Conservation (phyloP, 2,113 vertebrate species). For the Eurypyga helias region DNA sequence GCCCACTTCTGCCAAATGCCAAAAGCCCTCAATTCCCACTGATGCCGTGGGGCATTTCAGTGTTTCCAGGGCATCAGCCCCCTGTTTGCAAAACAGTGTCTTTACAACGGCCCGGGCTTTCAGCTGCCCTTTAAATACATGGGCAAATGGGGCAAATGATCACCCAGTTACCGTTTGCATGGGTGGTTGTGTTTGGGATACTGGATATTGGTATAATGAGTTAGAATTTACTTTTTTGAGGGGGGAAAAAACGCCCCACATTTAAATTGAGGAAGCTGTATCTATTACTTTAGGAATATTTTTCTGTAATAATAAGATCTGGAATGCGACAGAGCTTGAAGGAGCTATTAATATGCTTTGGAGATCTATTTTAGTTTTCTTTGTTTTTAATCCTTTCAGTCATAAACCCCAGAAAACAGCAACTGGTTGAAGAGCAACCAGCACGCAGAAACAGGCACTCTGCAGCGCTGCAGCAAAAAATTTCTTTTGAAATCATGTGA, state of each 20-base stretch:
- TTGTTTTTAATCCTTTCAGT: constrained; percentile 49
- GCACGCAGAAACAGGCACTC: not conserved
- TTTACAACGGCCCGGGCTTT: not conserved
- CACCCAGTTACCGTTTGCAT: not conserved
- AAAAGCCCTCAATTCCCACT: not conserved
- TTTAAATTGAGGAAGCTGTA: not conserved
- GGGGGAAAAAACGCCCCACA: not conserved
- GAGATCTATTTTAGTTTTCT: constrained; percentile 11
- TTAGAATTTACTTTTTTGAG: not conserved
- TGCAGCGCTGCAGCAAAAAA: not conserved
- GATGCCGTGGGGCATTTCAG: not conserved
- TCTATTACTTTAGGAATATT: not conserved
- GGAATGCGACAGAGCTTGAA: not conserved
- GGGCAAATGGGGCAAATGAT: not conserved
- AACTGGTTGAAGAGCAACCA: not conserved
- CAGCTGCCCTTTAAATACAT: not conserved
- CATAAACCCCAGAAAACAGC: constrained; percentile 26
- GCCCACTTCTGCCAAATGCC: not conserved
- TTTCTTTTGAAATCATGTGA: not conserved
- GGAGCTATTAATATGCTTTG: constrained; percentile 8
- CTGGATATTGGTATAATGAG: not conserved
- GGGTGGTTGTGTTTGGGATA: not conserved
- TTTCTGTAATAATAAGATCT: not conserved
- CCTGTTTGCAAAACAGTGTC: not conserved
- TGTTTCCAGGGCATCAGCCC: not conserved